Evolutionary conservation across 2,888 invertebrate species (phyloP), one percentile per base, ranked within the genome.

Genomic region (Dryobotodes eremita): DNA sequence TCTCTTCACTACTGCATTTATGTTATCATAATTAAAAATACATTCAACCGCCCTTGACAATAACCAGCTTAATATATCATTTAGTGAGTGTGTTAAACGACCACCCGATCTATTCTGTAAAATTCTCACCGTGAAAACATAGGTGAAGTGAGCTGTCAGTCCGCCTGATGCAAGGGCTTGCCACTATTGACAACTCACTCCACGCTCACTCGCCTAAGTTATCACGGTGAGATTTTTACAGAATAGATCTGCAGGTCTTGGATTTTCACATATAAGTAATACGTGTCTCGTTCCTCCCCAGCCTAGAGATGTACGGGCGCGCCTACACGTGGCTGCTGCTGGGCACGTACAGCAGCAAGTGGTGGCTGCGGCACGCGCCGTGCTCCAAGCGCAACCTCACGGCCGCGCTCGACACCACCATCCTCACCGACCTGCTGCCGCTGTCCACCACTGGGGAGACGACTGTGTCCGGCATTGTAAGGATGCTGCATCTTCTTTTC

Each of bases 281-380:
- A 7, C 42, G 7, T 42, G 5, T 42, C 3, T 26, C 1, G 6
- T 46, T 4, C 36, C 20, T 57, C n/a, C 20, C 1, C 94, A 98
- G 98, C 88, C 95, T 98, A 86, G 98, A 98, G 84, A 98, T 99
- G 98, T 99, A 98, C 93, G 99, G 99, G 0, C 97, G 98, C 11
- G 98, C 99, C 80, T 99, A 99, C 96, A 99, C 99, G 89, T 99
- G 99, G 99, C 97, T 99, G 1, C 98, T 99, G 48, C 98, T 99
- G 96, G 99, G 99, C 6, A 98, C 98, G 20, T 99, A 98, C 94
- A 97, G 98, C 71, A 97, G 97, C 78, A 98, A 98, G 98, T 99
- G 98, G 98, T 97, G 97, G 91, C 97, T 97, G 85, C 94, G 97
- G 0, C 96, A 97, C 17, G 97, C 97, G 0, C 98, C 98, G 15